Evolutionary conservation across 1,140 invertebrate genomes (phyloP).

Genomic region (Rhagoletis zephyria): DNA sequence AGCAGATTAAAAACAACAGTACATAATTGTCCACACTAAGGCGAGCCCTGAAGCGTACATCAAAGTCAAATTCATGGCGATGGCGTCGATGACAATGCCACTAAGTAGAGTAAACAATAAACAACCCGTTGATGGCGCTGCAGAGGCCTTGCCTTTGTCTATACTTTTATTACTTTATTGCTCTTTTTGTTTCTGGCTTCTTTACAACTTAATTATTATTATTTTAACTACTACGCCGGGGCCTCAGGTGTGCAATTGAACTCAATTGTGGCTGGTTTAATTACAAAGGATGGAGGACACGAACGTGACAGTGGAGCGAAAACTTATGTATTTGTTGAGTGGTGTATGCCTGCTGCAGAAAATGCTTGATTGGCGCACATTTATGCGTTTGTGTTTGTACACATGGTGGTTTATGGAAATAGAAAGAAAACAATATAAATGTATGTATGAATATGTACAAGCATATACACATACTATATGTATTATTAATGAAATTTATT

Average conservation of each 20-base stretch:
- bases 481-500: too few relatives aligned
- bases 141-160: neutral
- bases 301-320: neutral
- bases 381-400: too few relatives aligned
- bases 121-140: neutral
- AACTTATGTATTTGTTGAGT: neutral
- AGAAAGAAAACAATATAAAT: too few relatives aligned
- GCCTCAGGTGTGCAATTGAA: neutral
- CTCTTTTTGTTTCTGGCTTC: constrained; percentile 1
- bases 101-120: neutral
- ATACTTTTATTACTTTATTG: neutral
- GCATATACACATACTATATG: too few relatives aligned
- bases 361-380: neutral
- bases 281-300: neutral
- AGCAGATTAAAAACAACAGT: too few relatives aligned
- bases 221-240: neutral
- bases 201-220: neutral
- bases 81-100: constrained; percentile 23
- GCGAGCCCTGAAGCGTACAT: too few relatives aligned
- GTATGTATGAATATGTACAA: too few relatives aligned
- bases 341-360: neutral
- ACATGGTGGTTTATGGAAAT: too few relatives aligned
- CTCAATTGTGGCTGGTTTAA: neutral
- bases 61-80: too few relatives aligned
- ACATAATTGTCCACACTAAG: too few relatives aligned